A percentile compares a stretch with the other conserved stretches of the same genome.
Conservation (phyloP, 2,797 vertebrate genomes). For the Catamblyrhynchus diadema region DNA sequence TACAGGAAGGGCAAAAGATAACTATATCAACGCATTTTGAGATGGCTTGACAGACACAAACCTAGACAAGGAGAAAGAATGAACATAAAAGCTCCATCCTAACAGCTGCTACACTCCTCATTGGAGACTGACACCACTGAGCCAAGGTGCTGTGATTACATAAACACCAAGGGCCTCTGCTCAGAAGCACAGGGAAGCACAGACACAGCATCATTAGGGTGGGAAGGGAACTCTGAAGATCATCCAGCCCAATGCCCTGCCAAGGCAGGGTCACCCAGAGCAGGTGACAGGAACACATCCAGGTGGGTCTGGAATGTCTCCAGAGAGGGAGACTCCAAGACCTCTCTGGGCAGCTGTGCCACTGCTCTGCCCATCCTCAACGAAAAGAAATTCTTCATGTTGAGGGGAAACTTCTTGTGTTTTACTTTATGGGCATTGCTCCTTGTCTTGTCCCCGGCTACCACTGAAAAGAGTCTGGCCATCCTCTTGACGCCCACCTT, state of each 20-base stretch:
- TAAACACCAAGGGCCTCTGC: not conserved
- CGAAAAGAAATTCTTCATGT: not conserved
- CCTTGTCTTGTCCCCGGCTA: not conserved
- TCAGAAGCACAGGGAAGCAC: fast-evolving
- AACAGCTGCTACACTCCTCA: not conserved
- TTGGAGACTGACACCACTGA: fast-evolving
- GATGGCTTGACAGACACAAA: not conserved
- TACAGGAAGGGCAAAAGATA: not conserved
- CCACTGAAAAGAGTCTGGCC: not conserved
- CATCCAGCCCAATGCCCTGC: not conserved
- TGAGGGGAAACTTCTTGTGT: not conserved
- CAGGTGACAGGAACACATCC: not conserved
- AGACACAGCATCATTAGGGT: fast-evolving
- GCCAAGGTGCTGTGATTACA: no score
- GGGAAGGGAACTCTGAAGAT: not conserved
- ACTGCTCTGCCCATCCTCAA: not conserved
- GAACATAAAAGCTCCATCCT: not conserved
- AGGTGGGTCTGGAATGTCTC: not conserved
- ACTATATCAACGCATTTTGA: fast-evolving
- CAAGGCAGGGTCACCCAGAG: not conserved
- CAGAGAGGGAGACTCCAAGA: not conserved
- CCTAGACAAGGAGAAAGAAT: not conserved
- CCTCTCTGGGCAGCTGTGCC: no score
- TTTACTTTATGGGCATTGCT: not conserved
- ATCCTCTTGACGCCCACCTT: not conserved